Conservation (phyloP, 2,888 invertebrate species). For the Microlaimidae sp. region DNA sequence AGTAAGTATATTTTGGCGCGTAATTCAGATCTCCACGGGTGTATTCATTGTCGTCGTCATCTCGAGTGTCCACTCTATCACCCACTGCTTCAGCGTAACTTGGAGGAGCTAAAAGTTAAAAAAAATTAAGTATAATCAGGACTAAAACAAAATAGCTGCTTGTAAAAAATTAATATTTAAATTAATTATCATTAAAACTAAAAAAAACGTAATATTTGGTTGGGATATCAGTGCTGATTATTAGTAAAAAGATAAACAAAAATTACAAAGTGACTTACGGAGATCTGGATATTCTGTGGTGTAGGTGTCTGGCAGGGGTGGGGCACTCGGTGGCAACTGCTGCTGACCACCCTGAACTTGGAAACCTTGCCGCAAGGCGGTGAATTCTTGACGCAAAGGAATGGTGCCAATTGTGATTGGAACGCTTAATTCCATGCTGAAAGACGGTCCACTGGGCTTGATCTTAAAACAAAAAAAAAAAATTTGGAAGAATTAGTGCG, state of each 20-base stretch:
- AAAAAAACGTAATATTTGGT: too few species aligned
- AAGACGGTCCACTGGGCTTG: constrained; percentile 2
- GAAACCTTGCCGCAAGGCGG: too few species aligned
- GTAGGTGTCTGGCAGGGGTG: not conserved
- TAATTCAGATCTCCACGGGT: constrained; percentile 24
- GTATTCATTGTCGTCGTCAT: constrained; percentile 31
- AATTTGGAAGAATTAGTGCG: too few species aligned
- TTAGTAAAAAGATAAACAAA: too few species aligned
- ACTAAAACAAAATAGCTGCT: not conserved
- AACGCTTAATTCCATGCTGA: constrained; percentile 3
- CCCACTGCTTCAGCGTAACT: constrained; percentile 31
- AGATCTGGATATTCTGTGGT: not conserved
- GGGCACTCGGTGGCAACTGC: not conserved
- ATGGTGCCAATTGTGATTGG: constrained; percentile 10
- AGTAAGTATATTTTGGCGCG: constrained; percentile 32
- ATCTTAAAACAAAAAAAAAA: too few species aligned
- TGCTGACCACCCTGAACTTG: too few species aligned
- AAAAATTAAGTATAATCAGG: too few species aligned
- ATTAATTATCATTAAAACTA: too few species aligned
- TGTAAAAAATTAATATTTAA: too few species aligned
- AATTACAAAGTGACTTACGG: too few species aligned
- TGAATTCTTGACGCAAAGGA: not conserved
- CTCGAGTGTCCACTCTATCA: constrained; percentile 23
- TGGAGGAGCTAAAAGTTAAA: constrained; percentile 30
- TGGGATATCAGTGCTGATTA: too few species aligned